phyloP scores from a whole-genome alignment of 2,797 vertebrate species.

The Danio albolineatus region DNA sequence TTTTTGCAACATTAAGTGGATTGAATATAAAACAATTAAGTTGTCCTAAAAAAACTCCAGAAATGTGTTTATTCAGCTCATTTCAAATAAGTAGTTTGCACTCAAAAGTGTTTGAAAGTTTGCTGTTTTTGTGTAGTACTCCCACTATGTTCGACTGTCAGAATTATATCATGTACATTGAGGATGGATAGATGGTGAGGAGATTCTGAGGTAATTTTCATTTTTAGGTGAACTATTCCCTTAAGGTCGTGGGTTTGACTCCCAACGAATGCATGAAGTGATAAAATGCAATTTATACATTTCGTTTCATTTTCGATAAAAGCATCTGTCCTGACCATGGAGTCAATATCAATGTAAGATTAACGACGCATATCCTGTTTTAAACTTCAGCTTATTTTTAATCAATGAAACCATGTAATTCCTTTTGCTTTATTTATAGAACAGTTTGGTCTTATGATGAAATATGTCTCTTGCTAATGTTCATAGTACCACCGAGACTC shows the following conservation, averaged over 20 bases:
- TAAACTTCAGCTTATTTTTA: not conserved
- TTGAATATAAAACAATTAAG: no score
- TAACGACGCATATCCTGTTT: not conserved
- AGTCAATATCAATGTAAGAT: conserved; percentile 5
- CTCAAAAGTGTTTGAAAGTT: no score
- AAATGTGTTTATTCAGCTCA: no score
- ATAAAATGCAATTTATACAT: not conserved
- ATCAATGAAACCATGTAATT: conserved; percentile 7
- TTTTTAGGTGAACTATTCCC: no score
- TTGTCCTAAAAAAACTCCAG: no score
- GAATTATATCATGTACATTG: no score
- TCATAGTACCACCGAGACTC: conserved; percentile 1
- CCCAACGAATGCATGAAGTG: not conserved
- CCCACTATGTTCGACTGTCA: no score
- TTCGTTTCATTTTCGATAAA: not conserved
- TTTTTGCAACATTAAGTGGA: no score
- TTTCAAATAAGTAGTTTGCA: no score
- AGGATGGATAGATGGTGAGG: no score
- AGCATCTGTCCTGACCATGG: not conserved
- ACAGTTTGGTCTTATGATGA: not conserved
- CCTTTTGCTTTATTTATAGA: not conserved
- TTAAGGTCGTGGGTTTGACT: not conserved
- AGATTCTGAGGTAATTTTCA: no score
- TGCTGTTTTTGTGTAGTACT: no score
- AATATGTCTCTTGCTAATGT: not conserved